These are phyloP conservation scores for Nemurella pictetii DNA, from an alignment of 2,888 invertebrate genomes.

Conservation along the genomic window DNA sequence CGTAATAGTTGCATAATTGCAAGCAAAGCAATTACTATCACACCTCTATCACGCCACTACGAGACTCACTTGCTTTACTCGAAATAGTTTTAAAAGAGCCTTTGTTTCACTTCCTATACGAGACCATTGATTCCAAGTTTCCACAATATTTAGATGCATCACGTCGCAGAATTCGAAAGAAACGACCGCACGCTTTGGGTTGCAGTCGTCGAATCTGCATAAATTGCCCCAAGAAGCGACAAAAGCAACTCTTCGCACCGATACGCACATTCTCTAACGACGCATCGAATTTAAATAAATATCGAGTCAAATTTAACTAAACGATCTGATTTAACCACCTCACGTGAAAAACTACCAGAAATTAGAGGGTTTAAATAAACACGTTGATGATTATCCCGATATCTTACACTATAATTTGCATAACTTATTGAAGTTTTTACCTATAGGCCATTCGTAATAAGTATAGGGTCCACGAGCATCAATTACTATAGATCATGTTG, in stretches of 20 bases:
- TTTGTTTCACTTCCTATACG: too few relatives aligned
- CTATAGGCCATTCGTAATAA: neutral
- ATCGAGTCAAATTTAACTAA: neutral
- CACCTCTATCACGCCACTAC: too few relatives aligned
- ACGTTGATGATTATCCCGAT: neutral
- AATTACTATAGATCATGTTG: neutral
- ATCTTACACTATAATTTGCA: neutral
- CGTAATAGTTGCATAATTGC: too few relatives aligned
- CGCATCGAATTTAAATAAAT: neutral
- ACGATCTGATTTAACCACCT: neutral
- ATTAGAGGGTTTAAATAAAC: neutral
- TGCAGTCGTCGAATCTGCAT: too few relatives aligned
- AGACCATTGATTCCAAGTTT: too few relatives aligned
- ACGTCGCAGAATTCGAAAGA: too few relatives aligned
- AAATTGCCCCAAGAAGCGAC: neutral
- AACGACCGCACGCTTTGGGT: too few relatives aligned
- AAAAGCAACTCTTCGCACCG: neutral
- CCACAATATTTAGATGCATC: too few relatives aligned
- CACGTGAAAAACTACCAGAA: neutral
- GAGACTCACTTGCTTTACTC: too few relatives aligned
- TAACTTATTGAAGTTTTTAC: neutral
- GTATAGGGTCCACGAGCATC: neutral
- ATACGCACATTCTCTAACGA: neutral
- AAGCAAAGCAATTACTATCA: too few relatives aligned
- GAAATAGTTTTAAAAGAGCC: too few relatives aligned